Evolutionary conservation across 2,797 vertebrate species (phyloP), one percentile per base, ranked within the genome.

Genomic region (Myoxocephalus aenaeus): DNA sequence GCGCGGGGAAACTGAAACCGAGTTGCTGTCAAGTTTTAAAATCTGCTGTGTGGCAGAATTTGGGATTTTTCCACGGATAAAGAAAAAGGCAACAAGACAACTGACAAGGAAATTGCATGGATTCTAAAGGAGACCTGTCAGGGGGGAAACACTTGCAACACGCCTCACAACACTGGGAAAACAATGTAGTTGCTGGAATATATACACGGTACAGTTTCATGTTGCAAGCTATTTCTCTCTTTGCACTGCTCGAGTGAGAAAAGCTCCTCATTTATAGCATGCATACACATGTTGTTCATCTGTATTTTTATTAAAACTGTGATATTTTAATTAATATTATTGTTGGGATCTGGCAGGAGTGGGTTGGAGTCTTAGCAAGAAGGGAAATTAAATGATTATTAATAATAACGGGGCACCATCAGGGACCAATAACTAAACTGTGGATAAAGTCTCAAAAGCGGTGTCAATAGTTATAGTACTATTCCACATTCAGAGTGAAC

Each of bases 21-120:
- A 87, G 79, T 65, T 73, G 81, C 86, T 89, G 88, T 92, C 88
- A 86, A 81, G 73, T 70, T 78, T 81, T 64, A 83, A 90, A 27
- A 90, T 89, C 76, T 80, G 78, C 70, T 65, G 59, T 73, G 82
- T 82, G 80, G 86, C 73, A 83, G 72, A 85, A 83, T 70, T 85
- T 75, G 12, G 67, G 78, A 79, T 77, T 88, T 71, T 83, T 69
- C 22, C 27, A 8, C 75, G 80, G 75, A 80, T 75, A 32, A 75
- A 76, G 70, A 87, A 87, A 64, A 89, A 85, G 65, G 50, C 64
- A 84, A 90, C 84, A 83, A 87, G 87, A 89, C 81, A 85, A 80
- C 82, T 86, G 87, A 90, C 82, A 86, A 70, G 82, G 77, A 86
- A 86, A 91, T 77, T 88, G 75, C 71, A 81, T 18, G 58, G 78